A percentile compares a stretch with the other conserved stretches of the same genome.
Evolutionary conservation across 2,888 invertebrate genomes (phyloP).

Genomic region (Coelopa pilipes): DNA sequence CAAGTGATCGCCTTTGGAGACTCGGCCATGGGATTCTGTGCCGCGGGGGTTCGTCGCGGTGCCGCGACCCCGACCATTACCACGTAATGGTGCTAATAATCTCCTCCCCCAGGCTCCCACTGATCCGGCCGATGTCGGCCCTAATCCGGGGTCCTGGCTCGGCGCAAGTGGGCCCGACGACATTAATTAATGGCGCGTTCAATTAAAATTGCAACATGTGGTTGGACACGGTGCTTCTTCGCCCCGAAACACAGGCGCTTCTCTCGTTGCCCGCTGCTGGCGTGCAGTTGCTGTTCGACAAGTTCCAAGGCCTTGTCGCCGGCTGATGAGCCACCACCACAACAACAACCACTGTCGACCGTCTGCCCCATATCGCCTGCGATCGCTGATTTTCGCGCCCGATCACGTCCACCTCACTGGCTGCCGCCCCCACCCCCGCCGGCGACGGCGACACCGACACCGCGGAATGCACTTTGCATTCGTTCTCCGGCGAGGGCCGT

Average conservation of each 20-base stretch:
- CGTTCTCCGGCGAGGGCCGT: no score
- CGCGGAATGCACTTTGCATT: no score
- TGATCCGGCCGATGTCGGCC: slow-evolving; percentile 5
- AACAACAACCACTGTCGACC: slow-evolving; percentile 14
- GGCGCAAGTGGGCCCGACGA: neutral
- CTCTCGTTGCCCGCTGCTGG: neutral
- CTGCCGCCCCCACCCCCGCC: slow-evolving; percentile 45
- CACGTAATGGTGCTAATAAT: no score
- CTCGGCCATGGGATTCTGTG: no score
- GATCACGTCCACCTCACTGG: slow-evolving; percentile 35
- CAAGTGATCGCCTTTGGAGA: no score
- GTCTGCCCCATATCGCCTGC: slow-evolving; percentile 35
- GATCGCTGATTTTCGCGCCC: slow-evolving; percentile 56
- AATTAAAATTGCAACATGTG: slow-evolving; percentile 66
- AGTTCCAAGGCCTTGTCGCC: slow-evolving; percentile 52
- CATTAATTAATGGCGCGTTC: slow-evolving; percentile 66
- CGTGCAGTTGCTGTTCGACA: slow-evolving; percentile 51
- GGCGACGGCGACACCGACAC: slow-evolving; percentile 41
- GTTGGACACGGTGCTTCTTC: slow-evolving; percentile 56
- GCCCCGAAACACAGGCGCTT: slow-evolving; percentile 40
- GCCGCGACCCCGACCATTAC: no score
- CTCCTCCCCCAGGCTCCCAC: neutral
- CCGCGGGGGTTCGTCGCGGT: no score
- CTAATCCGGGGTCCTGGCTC: neutral
- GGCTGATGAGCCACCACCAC: slow-evolving; percentile 42